Conservation (phyloP, 2,888 invertebrate genomes). For the Oligia fasciuncula region DNA sequence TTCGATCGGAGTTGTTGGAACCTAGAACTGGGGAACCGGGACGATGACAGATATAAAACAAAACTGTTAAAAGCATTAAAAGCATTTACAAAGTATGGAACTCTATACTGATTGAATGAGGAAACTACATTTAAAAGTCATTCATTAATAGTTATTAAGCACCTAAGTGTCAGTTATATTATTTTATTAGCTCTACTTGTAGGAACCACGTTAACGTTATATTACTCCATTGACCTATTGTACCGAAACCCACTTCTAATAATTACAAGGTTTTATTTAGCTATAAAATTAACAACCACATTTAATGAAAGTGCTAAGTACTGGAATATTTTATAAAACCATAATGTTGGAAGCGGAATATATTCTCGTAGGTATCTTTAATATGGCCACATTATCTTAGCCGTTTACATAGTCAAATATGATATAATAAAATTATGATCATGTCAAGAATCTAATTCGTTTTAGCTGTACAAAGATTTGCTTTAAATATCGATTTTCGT, state of each 20-base stretch:
- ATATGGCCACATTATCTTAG: neutral
- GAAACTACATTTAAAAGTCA: neutral
- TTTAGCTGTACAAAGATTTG: neutral
- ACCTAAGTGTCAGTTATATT: neutral
- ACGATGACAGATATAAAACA: conserved; percentile 8
- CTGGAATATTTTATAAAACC: neutral
- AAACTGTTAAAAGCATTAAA: conserved; percentile 13
- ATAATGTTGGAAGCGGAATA: neutral
- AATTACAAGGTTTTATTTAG: conserved; percentile 12
- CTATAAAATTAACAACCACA: conserved; percentile 9
- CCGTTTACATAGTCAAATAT: too few relatives aligned
- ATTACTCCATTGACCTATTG: conserved; percentile 9
- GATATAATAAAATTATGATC: neutral
- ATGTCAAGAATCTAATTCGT: neutral
- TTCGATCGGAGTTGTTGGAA: conserved; percentile 9
- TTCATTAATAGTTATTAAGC: neutral
- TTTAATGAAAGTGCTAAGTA: neutral
- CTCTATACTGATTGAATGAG: neutral
- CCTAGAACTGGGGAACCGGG: conserved; percentile 10
- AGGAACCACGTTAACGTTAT: neutral
- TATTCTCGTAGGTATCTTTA: neutral
- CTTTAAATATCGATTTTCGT: neutral
- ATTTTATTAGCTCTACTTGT: conserved; percentile 2
- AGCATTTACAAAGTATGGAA: neutral
- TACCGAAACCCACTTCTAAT: neutral